Base-by-base conservation (phyloP, 2,797 vertebrate genomes). In the Crax fasciolata region DNA sequence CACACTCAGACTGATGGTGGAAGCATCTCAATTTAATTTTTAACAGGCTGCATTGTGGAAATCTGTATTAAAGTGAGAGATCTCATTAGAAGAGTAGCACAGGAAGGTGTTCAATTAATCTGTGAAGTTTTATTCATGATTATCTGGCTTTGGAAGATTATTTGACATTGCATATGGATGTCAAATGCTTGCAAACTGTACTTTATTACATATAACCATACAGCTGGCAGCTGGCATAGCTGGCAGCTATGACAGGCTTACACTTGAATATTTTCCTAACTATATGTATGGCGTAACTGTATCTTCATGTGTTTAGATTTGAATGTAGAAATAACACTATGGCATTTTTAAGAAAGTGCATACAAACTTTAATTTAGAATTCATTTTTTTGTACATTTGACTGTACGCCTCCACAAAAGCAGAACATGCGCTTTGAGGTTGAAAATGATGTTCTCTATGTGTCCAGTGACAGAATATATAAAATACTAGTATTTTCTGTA, bases 121-220 rank as follows among this genome's bases (percentile, higher is more conserved):
- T 63, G 12, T 67, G 79, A 92, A 91, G 66, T 88, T 95, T 90
- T 90, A 86, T 92, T 88, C 71, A 46, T 88, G 32, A 92, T 67
- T 94, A 41, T 84, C 84, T 91, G 79, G 67, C 76, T 84, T 93
- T 63, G 79, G 86, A 90, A 95, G 76, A 91, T 96, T 91, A 95
- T 95, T 94, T 95, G 81, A 71, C 89, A 93, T 86, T 94, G 63
- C 17, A 9, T 83, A 82, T 54, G 57, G 65, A 20, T 93, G 85
- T 89, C 86, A 95, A 90, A 94, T 67, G 92, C 78, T 87, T 82
- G 46, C 82, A 96, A 80, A 51, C 38, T 86, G 83, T 94, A 93
- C 62, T 87, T 71, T 67, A 6, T 43, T 95, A 28, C 61, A 48
- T 67, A 1, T 76, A 63, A 7, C n/a, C n/a, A n/a, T n/a, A n/a